Evolutionary conservation across 2,113 vertebrate species (phyloP), one percentile per base, ranked within the genome.

Genomic region (Chunga burmeisteri): DNA sequence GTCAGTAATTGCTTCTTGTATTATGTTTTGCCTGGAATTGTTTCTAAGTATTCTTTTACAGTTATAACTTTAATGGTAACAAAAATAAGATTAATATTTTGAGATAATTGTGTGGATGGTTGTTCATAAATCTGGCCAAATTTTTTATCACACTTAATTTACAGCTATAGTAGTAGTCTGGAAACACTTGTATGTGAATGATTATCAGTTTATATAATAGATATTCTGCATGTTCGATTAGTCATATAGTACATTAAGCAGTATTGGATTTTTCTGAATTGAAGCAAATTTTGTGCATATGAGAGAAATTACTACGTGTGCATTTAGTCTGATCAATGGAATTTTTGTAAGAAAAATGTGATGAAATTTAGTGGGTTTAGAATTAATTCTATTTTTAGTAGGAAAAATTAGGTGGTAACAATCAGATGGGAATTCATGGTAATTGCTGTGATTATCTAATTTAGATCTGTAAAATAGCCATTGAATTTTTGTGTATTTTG

Each of bases 1-100:
- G 99, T 99, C 97, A 98, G 98, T 96, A 40, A 32, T 65, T 79
- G 32, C 44, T 66, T 68, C 73, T 88, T 81, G 16, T 61, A 9
- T 22, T 67, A n/a, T 19, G 16, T 77, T 94, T 94, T 88, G 21
- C 38, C 36, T 93, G 21, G 71, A 59, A 20, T 75, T 67, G 30
- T 77, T 85, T 96, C 63, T 71, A 59, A 90, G n/a, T 88, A 9
- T 86, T 55, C 11, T 89, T 90, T 38, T n/a, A 0, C 9, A 61
- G 40, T 63, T 72, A 47, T 2, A 23, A 36, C 30, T 79, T 79
- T 53, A 52, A 46, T 8, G 7, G 13, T 67, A 70, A 77, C 44
- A 80, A 42, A 42, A 82, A 9, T 36, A 67, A 86, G n/a, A 36
- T 65, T 18, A 70, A 2, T 73, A 30, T 46, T 63, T 89, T 27